Evolutionary conservation across 2,888 invertebrate genomes (phyloP), one percentile per base, ranked within the genome.

Genomic region (Aphodius granarius): DNA sequence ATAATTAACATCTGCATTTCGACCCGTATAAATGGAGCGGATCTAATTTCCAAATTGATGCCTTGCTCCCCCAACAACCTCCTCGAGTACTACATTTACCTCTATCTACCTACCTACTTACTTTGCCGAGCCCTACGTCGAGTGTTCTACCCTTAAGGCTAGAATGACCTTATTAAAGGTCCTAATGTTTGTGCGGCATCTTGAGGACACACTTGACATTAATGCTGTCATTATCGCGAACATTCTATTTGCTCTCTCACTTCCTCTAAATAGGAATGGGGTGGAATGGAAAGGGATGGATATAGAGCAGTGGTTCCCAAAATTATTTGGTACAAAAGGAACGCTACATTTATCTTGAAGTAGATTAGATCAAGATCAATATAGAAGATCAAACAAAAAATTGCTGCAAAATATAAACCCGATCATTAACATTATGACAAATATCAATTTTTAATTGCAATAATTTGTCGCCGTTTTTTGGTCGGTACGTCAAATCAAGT

Each of bases 1-100:
- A 68, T 68, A 68, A 68, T 68, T 68, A 68, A 19, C 68, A 68
- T 68, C 68, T 68, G 22, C 68, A 68, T 16, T 20, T n/a, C 19
- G 21, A 21, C 21, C 68, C 20, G 21, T 68, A 68, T 43, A 43
- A 43, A 43, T 43, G 43, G 43, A 43, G 43, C 43, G 43, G 43
- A 43, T 43, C 43, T 43, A 43, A 43, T 43, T 43, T 43, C 43
- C 43, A 43, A 43, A 43, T 43, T 43, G 43, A 43, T 43, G 43
- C 43, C 43, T 13, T 43, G 9, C 43, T 43, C 4, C 43, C 43
- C 43, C 43, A 43, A n/a, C n/a, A n/a, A 43, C 43, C 43, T 43
- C 9, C 43, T 43, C 43, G 43, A 43, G 43, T 13, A 9, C 43
- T 43, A 43, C 43, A 6, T 43, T 43, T 3, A 43, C 43, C 43